Percentiles rank a stretch among this genome's conserved stretches.
Evolutionary conservation across 2,113 vertebrate genomes (phyloP).

Genomic region (Malurus cyaneus): DNA sequence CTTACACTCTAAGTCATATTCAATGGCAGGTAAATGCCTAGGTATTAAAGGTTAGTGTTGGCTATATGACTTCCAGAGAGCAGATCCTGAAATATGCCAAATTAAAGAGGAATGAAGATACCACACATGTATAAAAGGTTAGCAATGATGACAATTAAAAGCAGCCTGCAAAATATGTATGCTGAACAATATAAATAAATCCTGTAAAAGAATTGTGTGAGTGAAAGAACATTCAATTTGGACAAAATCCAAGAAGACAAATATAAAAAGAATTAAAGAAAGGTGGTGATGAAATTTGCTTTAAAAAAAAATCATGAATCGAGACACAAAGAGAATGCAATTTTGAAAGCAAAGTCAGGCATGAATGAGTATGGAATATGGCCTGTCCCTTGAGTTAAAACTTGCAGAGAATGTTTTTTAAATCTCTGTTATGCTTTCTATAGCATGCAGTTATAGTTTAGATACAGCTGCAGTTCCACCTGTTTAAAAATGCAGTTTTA

Average conservation of each 20-base stretch:
- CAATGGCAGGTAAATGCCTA: neutral
- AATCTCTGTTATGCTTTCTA: neutral
- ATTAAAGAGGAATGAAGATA: neutral
- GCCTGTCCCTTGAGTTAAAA: neutral
- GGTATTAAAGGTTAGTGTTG: neutral
- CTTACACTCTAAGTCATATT: neutral
- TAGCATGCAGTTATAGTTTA: neutral
- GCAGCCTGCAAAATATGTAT: neutral
- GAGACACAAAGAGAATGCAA: neutral
- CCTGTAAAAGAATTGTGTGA: neutral
- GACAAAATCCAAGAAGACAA: neutral
- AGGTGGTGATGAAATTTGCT: neutral
- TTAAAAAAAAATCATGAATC: fast-evolving
- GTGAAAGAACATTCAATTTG: neutral
- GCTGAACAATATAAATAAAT: neutral
- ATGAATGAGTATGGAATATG: neutral
- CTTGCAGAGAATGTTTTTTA: neutral
- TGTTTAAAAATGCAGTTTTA: neutral
- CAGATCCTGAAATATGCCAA: neutral
- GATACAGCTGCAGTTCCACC: neutral
- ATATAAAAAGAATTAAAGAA: neutral
- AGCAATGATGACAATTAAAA: neutral
- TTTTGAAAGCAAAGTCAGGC: neutral
- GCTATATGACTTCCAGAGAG: neutral
- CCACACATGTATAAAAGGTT: neutral